Percentiles rank a stretch among this genome's conserved stretches.
Conservation (phyloP, 2,113 vertebrate species). For the Pachypanchax playfairii region DNA sequence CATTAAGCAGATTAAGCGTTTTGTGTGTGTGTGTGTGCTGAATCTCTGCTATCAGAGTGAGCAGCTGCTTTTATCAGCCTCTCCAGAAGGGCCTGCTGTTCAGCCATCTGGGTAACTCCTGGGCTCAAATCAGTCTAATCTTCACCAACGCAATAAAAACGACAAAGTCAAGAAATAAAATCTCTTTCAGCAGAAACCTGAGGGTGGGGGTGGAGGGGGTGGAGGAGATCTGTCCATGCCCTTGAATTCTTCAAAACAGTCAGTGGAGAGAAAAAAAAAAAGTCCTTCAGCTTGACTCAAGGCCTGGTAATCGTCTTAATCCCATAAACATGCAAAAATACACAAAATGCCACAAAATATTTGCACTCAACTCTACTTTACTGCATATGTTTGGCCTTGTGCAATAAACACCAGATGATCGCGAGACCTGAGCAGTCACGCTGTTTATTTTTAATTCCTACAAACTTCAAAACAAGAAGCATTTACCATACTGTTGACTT, state of each 20-base stretch:
- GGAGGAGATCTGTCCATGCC: slow-evolving; percentile 52
- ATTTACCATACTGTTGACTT: neutral
- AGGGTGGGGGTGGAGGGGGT: neutral
- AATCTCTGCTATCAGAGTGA: slow-evolving; percentile 60
- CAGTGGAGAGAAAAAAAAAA: neutral
- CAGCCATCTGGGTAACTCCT: slow-evolving; percentile 76
- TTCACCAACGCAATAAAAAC: slow-evolving; percentile 63
- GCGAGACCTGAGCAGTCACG: no score
- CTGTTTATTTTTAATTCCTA: no score
- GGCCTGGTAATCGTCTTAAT: slow-evolving; percentile 33
- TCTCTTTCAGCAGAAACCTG: slow-evolving; percentile 30
- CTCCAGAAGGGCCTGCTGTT: slow-evolving; percentile 77
- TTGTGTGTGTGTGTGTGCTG: slow-evolving; percentile 21
- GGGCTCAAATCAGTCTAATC: slow-evolving; percentile 74
- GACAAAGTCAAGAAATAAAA: slow-evolving; percentile 28
- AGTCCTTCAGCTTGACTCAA: slow-evolving; percentile 12
- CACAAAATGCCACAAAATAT: slow-evolving; percentile 21
- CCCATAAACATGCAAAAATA: slow-evolving; percentile 31
- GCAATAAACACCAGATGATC: neutral
- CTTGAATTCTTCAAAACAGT: slow-evolving; percentile 48
- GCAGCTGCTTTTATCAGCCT: slow-evolving; percentile 72
- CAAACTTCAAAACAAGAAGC: no score
- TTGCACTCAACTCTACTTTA: slow-evolving; percentile 28
- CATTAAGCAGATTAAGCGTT: slow-evolving; percentile 49
- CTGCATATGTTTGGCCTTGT: slow-evolving; percentile 45